Conservation (phyloP, 2,797 vertebrate species). For the Thalassophryne amazonica region DNA sequence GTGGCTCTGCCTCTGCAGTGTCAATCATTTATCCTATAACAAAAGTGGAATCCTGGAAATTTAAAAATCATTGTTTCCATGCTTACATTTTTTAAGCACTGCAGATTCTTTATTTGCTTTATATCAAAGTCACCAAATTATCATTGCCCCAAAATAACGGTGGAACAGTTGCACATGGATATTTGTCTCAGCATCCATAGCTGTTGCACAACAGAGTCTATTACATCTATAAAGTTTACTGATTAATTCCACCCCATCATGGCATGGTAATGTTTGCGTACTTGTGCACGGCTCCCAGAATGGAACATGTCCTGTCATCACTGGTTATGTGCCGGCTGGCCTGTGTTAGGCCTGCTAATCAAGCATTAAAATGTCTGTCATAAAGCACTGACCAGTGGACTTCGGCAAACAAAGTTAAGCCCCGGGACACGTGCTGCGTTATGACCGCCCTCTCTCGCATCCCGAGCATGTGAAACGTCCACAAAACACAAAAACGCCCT, state of each 20-base stretch:
- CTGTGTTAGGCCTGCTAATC: constrained; percentile 65
- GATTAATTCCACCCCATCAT: constrained; percentile 48
- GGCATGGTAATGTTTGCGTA: constrained; percentile 23
- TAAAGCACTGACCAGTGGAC: constrained; percentile 65
- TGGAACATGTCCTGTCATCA: constrained; percentile 67
- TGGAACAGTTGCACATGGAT: neutral
- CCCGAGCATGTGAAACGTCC: constrained; percentile 7
- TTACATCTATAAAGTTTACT: constrained; percentile 48
- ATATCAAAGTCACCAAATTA: neutral
- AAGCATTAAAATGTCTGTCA: constrained; percentile 64
- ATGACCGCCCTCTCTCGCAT: constrained; percentile 11
- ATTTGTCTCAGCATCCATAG: neutral
- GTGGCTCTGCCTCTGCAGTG: too few species aligned
- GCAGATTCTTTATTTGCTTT: neutral
- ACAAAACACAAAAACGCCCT: constrained; percentile 12
- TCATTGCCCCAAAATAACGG: neutral
- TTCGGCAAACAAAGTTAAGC: constrained; percentile 57
- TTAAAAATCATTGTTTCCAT: neutral
- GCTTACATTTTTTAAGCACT: neutral
- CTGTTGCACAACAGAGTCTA: constrained; percentile 32
- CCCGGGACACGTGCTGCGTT: constrained; percentile 10
- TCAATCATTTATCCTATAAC: neutral
- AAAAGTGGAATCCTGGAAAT: neutral
- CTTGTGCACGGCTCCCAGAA: constrained; percentile 54
- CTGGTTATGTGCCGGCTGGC: constrained; percentile 48